phyloP scores from a whole-genome alignment of 2,113 vertebrate species.

The Hippoglossus stenolepis region DNA sequence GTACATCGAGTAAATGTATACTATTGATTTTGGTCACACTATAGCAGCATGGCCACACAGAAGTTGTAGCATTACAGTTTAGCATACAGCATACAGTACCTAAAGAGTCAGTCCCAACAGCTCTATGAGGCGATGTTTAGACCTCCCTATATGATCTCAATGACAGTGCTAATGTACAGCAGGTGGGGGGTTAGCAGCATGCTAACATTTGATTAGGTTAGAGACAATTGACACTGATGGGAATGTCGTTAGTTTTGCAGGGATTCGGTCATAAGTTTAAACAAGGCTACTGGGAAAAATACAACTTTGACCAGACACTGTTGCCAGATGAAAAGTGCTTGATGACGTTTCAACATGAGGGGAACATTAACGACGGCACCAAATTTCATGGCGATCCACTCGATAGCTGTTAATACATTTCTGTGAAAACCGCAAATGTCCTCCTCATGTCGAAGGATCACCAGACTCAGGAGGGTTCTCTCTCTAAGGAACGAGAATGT shows the following conservation, averaged over 20 bases:
- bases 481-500: neutral
- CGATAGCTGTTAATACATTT: neutral
- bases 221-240: neutral
- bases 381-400: neutral
- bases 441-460: neutral
- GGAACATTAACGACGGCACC: neutral
- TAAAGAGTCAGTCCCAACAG: neutral
- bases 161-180: neutral
- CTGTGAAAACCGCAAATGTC: slow-evolving; percentile 1
- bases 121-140: neutral
- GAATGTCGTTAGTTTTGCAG: neutral
- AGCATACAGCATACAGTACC: too few relatives aligned
- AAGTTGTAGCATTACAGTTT: neutral
- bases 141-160: neutral
- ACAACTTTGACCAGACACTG: neutral
- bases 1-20: neutral
- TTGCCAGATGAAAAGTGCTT: neutral
- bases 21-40: neutral
- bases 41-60: neutral
- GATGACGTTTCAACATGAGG: neutral
- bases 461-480: neutral
- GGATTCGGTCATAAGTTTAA: neutral
- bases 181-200: too few relatives aligned
- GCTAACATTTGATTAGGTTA: neutral
- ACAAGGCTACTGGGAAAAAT: neutral